Conservation (phyloP, 2,888 invertebrate species). For the Criorhina ranunculi region DNA sequence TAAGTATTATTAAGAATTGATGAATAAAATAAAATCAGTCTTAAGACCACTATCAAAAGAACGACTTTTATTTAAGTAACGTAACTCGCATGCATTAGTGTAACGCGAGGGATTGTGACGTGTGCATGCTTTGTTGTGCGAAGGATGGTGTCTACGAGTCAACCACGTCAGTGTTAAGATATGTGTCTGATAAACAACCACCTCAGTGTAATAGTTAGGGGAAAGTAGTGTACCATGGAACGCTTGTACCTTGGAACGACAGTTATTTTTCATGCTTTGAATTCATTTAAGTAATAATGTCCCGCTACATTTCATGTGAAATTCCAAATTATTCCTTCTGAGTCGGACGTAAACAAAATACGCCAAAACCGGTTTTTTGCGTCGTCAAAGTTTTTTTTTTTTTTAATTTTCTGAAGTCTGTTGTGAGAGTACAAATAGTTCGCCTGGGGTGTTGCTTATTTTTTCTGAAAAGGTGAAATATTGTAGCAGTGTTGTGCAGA, state of each 20-base stretch:
- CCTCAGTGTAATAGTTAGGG: slow-evolving; percentile 27
- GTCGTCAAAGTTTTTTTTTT: slow-evolving; percentile 8
- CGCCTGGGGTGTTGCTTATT: slow-evolving; percentile 8
- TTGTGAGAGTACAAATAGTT: slow-evolving; percentile 8
- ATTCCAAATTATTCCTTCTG: slow-evolving; percentile 2
- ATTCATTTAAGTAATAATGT: neutral
- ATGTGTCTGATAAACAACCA: slow-evolving; percentile 22
- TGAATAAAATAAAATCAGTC: no score
- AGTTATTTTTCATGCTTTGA: slow-evolving; percentile 6
- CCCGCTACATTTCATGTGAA: neutral
- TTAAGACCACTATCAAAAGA: no score
- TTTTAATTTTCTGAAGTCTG: slow-evolving; percentile 9
- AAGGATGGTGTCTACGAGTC: slow-evolving; percentile 24
- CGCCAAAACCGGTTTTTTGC: slow-evolving; percentile 1
- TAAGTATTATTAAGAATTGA: no score
- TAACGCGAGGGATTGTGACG: slow-evolving; percentile 20
- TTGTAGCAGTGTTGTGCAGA: slow-evolving; percentile 9
- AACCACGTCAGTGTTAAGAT: slow-evolving; percentile 5
- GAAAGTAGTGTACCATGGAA: slow-evolving; percentile 4
- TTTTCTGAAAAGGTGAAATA: slow-evolving; percentile 5
- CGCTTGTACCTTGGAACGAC: neutral
- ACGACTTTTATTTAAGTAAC: no score
- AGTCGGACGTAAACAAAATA: slow-evolving; percentile 10
- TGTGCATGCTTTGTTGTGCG: slow-evolving; percentile 22
- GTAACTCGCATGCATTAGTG: slow-evolving; percentile 38